Percentiles rank a stretch among this genome's conserved stretches.
These are phyloP conservation scores for Nephrocerus scutellatus DNA, from an alignment of 2,888 invertebrate genomes.

Conservation along the genomic window DNA sequence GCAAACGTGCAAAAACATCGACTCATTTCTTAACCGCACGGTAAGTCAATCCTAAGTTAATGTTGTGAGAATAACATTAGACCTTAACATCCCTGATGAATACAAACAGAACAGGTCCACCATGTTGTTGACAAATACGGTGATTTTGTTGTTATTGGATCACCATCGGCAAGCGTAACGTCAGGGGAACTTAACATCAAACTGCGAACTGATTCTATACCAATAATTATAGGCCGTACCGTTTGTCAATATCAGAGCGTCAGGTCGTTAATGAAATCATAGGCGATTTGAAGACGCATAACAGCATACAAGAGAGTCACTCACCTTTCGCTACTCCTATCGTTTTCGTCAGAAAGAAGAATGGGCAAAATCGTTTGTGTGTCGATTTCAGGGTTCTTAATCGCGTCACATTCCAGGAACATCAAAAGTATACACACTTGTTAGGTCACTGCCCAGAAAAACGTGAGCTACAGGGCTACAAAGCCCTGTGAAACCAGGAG, in stretches of 20 bases:
- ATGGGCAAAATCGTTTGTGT: conserved; percentile 2
- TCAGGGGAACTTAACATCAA: background rate
- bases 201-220: background rate
- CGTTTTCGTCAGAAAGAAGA: conserved; percentile 1
- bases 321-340: conserved; percentile 2
- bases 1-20: background rate
- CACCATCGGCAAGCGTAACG: background rate
- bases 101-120: too few species aligned
- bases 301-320: conserved; percentile 1
- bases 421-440: too few species aligned
- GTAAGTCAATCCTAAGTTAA: too few species aligned
- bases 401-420: background rate
- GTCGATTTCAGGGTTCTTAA: conserved; percentile 4
- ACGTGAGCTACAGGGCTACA: too few species aligned
- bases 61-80: too few species aligned
- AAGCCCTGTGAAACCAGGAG: too few species aligned
- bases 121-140: background rate
- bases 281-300: background rate
- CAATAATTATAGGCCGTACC: background rate
- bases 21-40: background rate
- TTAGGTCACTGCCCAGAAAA: too few species aligned
- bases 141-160: background rate
- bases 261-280: background rate
- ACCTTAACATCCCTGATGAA: too few species aligned
- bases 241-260: background rate